Conservation (phyloP, 2,797 vertebrate species). For the Esox masquinongy region DNA sequence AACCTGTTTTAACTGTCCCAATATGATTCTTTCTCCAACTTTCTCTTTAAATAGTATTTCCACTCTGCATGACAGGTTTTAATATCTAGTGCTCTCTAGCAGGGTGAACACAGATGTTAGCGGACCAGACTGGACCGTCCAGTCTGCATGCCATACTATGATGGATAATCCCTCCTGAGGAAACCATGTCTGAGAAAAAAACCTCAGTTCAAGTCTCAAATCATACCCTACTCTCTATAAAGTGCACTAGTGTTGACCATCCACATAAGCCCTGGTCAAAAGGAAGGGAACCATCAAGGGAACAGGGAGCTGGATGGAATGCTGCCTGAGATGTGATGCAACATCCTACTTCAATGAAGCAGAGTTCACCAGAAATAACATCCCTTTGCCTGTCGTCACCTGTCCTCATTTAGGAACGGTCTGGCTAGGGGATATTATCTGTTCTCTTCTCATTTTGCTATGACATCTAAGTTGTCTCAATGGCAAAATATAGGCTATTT, state of each 20-base stretch:
- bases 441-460: not conserved
- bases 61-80: not conserved
- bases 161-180: not conserved
- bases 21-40: not conserved
- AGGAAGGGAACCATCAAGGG: not conserved
- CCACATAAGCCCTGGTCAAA: not conserved
- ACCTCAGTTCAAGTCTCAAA: not conserved
- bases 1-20: not conserved
- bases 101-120: not conserved
- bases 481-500: not conserved
- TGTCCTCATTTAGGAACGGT: not conserved
- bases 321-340: no score
- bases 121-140: not conserved
- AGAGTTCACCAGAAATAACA: not conserved
- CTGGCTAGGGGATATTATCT: not conserved
- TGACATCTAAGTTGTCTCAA: not conserved
- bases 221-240: not conserved
- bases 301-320: not conserved
- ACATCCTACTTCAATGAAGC: not conserved
- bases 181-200: not conserved
- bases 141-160: not conserved
- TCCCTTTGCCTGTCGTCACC: not conserved
- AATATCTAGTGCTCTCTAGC: not conserved
- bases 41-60: not conserved
- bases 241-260: not conserved